Evolutionary conservation across 2,797 vertebrate genomes (phyloP).

Genomic region (Phyllotis vaccarum): DNA sequence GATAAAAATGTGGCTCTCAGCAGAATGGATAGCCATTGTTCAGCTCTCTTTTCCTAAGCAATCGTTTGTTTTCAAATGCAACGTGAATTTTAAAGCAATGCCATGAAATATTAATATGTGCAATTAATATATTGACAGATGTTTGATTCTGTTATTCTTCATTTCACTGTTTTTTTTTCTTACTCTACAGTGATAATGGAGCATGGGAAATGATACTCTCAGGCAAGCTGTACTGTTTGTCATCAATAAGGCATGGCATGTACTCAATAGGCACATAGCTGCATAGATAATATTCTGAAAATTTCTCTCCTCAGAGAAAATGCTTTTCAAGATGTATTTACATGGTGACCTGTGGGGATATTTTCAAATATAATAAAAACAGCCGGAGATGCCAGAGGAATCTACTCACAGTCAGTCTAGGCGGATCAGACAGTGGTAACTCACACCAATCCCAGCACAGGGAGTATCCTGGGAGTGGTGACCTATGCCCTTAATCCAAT

Average conservation of each 20-base stretch:
- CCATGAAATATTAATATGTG: constrained; percentile 80
- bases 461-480: too few species aligned
- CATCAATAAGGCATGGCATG: constrained; percentile 86
- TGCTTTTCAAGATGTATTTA: constrained; percentile 89
- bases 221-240: constrained; percentile 86
- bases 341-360: constrained; percentile 73
- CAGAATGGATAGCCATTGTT: constrained; percentile 60
- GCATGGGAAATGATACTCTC: constrained; percentile 89
- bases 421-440: too few species aligned
- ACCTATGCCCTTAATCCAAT: too few species aligned
- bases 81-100: constrained; percentile 77
- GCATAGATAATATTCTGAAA: constrained; percentile 77
- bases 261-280: constrained; percentile 79
- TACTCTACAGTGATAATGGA: constrained; percentile 83
- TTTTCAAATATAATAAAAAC: too few species aligned
- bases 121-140: constrained; percentile 78
- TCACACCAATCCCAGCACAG: too few species aligned
- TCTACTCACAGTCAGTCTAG: too few species aligned
- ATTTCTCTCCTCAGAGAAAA: constrained; percentile 83
- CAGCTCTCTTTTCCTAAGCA: constrained; percentile 55
- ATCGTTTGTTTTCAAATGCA: constrained; percentile 61
- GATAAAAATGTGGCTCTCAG: constrained; percentile 67
- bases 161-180: constrained; percentile 87
- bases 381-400: too few species aligned
- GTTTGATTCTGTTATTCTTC: constrained; percentile 84